A percentile compares a stretch with the other conserved stretches of the same genome.
These are phyloP conservation scores for Lepus timidus DNA, from an alignment of 2,113 vertebrate species.

Conservation along the genomic window DNA sequence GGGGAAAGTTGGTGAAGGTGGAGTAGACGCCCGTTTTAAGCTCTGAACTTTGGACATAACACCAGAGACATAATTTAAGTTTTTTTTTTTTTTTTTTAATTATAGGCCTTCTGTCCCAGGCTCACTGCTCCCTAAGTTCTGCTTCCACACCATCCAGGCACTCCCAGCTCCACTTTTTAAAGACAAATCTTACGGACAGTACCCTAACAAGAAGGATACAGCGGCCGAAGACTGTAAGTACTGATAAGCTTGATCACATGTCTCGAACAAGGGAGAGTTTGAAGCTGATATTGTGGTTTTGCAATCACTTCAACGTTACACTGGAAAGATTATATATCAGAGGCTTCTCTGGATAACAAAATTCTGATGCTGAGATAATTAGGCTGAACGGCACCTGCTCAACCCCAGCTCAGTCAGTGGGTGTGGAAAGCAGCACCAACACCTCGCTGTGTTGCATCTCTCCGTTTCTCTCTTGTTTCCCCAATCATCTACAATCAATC, in stretches of 20 bases:
- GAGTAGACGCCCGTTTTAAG: slow-evolving; percentile 17
- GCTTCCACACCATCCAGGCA: slow-evolving; percentile 68
- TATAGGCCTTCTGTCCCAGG: slow-evolving; percentile 69
- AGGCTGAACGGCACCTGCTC: not conserved
- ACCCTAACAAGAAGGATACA: slow-evolving; percentile 65
- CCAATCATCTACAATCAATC: not conserved
- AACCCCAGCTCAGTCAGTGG: not conserved
- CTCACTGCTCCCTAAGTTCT: slow-evolving; percentile 58
- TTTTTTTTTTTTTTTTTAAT: slow-evolving; percentile 48
- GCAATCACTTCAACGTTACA: slow-evolving; percentile 13
- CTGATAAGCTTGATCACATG: not conserved
- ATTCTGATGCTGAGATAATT: slow-evolving; percentile 26
- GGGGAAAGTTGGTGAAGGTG: not conserved
- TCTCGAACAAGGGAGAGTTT: not conserved
- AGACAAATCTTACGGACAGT: slow-evolving; percentile 56
- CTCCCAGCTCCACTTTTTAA: slow-evolving; percentile 66
- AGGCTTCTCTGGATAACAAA: not conserved
- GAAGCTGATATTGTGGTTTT: not conserved
- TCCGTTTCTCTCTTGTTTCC: not conserved
- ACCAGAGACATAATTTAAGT: not conserved
- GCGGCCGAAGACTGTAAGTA: slow-evolving; percentile 86
- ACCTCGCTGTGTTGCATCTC: not conserved
- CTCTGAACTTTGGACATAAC: not conserved
- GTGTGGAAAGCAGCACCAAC: not conserved
- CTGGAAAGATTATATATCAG: not conserved